Percentiles rank a stretch among this genome's conserved stretches.
phyloP scores from a whole-genome alignment of 2,888 invertebrate genomes.

The Drosophila multiciliata region DNA sequence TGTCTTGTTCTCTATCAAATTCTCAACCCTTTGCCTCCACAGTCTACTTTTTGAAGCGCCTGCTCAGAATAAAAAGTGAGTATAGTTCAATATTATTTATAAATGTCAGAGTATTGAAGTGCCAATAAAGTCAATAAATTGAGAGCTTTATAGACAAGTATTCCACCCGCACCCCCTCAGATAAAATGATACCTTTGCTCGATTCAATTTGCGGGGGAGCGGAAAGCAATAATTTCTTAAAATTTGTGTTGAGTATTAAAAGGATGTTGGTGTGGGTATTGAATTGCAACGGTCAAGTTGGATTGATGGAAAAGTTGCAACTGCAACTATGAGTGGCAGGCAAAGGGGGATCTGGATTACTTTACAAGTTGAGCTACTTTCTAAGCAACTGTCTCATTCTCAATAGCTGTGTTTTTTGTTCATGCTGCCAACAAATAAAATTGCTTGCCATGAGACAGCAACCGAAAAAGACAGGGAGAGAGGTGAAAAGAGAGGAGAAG shows the following conservation, averaged over 20 bases:
- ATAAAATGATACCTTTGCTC: constrained; percentile 22
- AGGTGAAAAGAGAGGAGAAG: background rate
- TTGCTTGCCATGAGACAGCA: constrained; percentile 51
- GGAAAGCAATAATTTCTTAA: constrained; percentile 35
- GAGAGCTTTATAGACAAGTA: constrained; percentile 31
- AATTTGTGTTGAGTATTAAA: background rate
- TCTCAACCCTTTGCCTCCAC: background rate
- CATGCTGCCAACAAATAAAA: constrained; percentile 64
- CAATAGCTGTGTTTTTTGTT: constrained; percentile 12
- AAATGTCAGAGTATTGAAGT: constrained; percentile 36
- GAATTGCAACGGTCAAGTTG: constrained; percentile 13
- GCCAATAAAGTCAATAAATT: constrained; percentile 55
- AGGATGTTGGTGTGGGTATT: background rate
- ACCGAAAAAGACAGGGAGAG: background rate
- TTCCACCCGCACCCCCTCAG: background rate
- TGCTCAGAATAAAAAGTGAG: background rate
- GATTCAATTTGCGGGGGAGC: constrained; percentile 21
- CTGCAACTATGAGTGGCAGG: background rate
- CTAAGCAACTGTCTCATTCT: constrained; percentile 4
- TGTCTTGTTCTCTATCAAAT: constrained; percentile 13
- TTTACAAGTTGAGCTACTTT: constrained; percentile 16
- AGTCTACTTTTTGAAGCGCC: background rate
- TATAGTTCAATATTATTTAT: constrained; percentile 48
- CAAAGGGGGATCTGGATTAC: background rate
- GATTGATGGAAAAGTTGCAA: background rate